Percentiles rank a stretch among this genome's conserved stretches.
These are phyloP conservation scores for Nerophis lumbriciformis DNA, from an alignment of 2,113 vertebrate genomes.

Conservation along the genomic window DNA sequence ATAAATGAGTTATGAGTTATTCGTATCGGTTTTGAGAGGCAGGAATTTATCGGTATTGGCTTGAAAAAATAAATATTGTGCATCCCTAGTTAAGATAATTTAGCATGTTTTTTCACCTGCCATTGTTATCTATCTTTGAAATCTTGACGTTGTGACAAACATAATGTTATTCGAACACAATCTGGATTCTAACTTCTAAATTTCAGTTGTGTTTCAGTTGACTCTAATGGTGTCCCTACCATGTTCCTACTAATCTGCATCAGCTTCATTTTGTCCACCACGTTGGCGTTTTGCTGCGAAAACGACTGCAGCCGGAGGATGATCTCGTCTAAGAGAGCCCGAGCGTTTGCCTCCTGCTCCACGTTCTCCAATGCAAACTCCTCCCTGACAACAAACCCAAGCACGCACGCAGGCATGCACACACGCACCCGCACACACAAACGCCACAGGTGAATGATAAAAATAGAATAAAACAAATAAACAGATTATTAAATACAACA, in stretches of 20 bases:
- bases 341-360: slow-evolving; percentile 53
- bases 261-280: slow-evolving; percentile 72
- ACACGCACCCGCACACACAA: slow-evolving; percentile 6
- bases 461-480: no score
- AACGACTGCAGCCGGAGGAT: slow-evolving; percentile 41
- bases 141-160: no score
- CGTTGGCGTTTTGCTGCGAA: slow-evolving; percentile 48
- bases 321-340: slow-evolving; percentile 50
- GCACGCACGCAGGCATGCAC: slow-evolving; percentile 3
- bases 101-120: no score
- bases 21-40: no score
- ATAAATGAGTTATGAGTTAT: no score
- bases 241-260: slow-evolving; percentile 63
- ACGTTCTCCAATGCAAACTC: slow-evolving; percentile 49
- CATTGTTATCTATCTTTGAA: no score
- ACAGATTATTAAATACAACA: not conserved
- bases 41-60: no score
- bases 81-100: no score
- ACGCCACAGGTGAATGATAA: not conserved
- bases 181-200: not conserved
- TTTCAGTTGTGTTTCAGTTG: not conserved
- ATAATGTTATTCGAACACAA: no score
- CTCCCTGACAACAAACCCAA: slow-evolving; percentile 52
- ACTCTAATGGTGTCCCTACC: slow-evolving; percentile 42
- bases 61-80: no score